These are phyloP conservation scores for Shargacucullia verbasci DNA, from an alignment of 2,888 invertebrate genomes.

Conservation along the genomic window DNA sequence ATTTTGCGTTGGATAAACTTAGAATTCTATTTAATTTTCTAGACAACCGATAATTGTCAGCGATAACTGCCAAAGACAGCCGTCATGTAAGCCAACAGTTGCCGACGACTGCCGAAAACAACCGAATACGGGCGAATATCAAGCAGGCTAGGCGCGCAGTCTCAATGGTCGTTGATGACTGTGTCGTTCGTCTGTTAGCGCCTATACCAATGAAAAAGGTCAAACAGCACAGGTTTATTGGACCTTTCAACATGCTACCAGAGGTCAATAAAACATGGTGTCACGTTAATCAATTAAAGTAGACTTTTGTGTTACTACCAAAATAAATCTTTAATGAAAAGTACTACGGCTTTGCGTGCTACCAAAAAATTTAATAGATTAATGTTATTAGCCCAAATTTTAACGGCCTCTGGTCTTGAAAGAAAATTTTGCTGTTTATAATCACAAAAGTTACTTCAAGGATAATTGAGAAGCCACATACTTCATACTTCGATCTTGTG, in stretches of 20 bases:
- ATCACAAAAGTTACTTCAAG: neutral
- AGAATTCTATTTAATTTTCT: too few species aligned
- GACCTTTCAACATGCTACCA: neutral
- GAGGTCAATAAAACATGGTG: constrained; percentile 7
- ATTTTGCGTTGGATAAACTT: too few species aligned
- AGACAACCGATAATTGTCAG: too few species aligned
- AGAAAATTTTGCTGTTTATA: constrained; percentile 5
- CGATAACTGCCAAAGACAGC: too few species aligned
- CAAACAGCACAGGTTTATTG: neutral
- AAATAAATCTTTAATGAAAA: constrained; percentile 7
- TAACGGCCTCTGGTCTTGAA: constrained; percentile 1
- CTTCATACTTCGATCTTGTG: neutral
- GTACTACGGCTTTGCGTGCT: constrained; percentile 6
- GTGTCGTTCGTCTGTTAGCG: too few species aligned
- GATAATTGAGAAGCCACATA: constrained; percentile 9
- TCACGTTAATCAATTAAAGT: constrained; percentile 1
- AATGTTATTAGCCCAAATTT: constrained; percentile 16
- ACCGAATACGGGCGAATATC: too few species aligned
- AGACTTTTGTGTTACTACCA: neutral
- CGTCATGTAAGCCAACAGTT: too few species aligned
- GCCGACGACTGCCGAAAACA: too few species aligned
- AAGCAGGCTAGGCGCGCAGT: too few species aligned
- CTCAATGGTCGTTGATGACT: too few species aligned
- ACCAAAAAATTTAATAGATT: constrained; percentile 3
- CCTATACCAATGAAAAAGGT: too few species aligned